These are phyloP conservation scores for Chymomyza costata DNA, from an alignment of 1,140 invertebrate genomes.

Conservation along the genomic window DNA sequence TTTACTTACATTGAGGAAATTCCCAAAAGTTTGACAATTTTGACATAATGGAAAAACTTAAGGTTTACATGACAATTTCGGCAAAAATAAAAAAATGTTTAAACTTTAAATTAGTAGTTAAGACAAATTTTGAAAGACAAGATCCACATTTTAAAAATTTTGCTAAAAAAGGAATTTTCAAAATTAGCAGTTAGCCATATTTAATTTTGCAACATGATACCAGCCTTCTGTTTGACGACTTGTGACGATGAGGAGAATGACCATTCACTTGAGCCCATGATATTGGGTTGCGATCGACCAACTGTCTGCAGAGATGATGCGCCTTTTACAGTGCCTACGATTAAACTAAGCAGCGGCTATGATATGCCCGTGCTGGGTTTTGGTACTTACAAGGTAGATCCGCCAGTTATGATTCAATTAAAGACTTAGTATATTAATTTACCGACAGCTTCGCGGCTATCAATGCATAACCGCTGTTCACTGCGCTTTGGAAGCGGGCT, in stretches of 20 bases:
- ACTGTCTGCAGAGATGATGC: background rate
- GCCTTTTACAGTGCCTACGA: background rate
- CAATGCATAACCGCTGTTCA: constrained; percentile 79
- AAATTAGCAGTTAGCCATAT: too few species aligned
- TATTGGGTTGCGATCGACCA: too few species aligned
- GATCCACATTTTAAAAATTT: too few species aligned
- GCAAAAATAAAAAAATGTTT: background rate
- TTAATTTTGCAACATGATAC: too few species aligned
- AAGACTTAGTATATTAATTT: background rate
- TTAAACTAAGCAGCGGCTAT: background rate
- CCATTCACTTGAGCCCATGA: too few species aligned
- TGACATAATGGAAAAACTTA: background rate
- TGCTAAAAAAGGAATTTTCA: too few species aligned
- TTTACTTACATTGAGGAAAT: background rate
- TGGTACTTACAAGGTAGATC: background rate
- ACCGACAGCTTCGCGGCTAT: constrained; percentile 55
- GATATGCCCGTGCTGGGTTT: background rate
- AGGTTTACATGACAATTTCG: background rate
- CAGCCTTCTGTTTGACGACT: constrained; percentile 30
- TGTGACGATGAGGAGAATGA: constrained; percentile 31
- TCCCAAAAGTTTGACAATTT: background rate
- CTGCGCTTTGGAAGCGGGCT: constrained; percentile 86
- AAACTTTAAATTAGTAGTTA: background rate
- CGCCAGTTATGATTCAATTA: background rate
- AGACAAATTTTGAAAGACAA: background rate